These are phyloP conservation scores for Gadus macrocephalus DNA, from an alignment of 2,113 vertebrate genomes.

Conservation along the genomic window DNA sequence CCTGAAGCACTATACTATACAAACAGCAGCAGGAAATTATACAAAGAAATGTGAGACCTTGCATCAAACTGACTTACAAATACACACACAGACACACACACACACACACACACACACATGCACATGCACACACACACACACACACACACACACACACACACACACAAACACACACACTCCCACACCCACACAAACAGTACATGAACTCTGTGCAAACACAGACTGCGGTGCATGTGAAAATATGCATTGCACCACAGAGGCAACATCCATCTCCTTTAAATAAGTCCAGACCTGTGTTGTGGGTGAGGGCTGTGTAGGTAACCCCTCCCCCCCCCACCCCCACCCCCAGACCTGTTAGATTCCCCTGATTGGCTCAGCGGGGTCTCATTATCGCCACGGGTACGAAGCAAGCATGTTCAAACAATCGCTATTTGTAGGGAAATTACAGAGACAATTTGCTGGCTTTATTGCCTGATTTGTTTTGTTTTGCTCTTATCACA, in stretches of 20 bases:
- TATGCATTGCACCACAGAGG: conserved; percentile 14
- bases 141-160: background rate
- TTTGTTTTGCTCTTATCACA: too few relatives aligned
- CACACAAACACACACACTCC: conserved; percentile 11
- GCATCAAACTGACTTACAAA: conserved; percentile 18
- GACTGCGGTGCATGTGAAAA: conserved; percentile 13
- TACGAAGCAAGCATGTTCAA: too few relatives aligned
- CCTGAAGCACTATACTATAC: conserved; percentile 47
- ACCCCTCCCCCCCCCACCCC: too few relatives aligned
- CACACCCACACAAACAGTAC: background rate
- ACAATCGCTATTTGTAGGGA: too few relatives aligned
- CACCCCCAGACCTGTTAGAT: too few relatives aligned
- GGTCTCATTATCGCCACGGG: too few relatives aligned
- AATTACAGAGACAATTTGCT: too few relatives aligned
- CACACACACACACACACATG: conserved; percentile 2
- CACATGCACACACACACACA: background rate
- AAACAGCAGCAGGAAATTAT: conserved; percentile 63
- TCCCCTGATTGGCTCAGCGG: too few relatives aligned
- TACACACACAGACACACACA: background rate
- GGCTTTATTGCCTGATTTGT: too few relatives aligned
- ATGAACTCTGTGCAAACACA: conserved; percentile 23
- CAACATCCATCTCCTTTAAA: conserved; percentile 53
- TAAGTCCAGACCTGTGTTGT: conserved; percentile 41
- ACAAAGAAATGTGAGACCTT: conserved; percentile 42
- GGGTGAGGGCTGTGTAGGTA: conserved; percentile 30